These are phyloP conservation scores for Cremastinae sp. DNA, from an alignment of 2,888 invertebrate species.

Conservation along the genomic window DNA sequence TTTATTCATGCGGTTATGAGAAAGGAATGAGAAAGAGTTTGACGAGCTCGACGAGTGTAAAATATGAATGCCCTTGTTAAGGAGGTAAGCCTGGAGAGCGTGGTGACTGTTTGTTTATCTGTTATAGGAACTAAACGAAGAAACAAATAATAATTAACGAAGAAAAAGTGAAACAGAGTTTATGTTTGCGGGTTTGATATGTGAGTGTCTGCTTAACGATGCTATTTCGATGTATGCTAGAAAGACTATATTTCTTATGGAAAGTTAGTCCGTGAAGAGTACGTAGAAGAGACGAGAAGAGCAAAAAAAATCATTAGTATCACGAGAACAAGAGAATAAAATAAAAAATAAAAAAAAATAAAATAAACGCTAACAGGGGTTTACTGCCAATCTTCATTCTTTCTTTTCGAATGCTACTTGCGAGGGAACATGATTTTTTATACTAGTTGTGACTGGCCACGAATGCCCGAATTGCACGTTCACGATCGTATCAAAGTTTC, in stretches of 20 bases:
- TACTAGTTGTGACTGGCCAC: conserved; percentile 49
- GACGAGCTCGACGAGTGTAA: conserved; percentile 71
- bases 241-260: conserved; percentile 63
- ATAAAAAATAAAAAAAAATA: conserved; percentile 24
- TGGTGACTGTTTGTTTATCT: conserved; percentile 77
- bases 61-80: conserved; percentile 76
- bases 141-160: conserved; percentile 22
- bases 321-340: conserved; percentile 1
- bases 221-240: conserved; percentile 75
- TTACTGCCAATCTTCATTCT: conserved; percentile 57
- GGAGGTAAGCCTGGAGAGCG: conserved; percentile 75
- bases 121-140: conserved; percentile 73
- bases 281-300: conserved; percentile 37
- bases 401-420: conserved; percentile 35
- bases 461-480: conserved; percentile 39
- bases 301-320: conserved; percentile 8
- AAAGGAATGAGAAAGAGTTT: conserved; percentile 7
- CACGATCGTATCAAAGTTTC: conserved; percentile 54
- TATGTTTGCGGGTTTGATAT: conserved; percentile 76
- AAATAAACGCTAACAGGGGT: conserved; percentile 53
- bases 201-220: conserved; percentile 78
- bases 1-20: conserved; percentile 52
- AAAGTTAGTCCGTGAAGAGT: conserved; percentile 58
- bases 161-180: conserved; percentile 73
- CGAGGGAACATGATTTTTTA: conserved; percentile 59